These are phyloP conservation scores for Keiferia lycopersicella DNA, from an alignment of 2,888 invertebrate genomes.

Conservation along the genomic window DNA sequence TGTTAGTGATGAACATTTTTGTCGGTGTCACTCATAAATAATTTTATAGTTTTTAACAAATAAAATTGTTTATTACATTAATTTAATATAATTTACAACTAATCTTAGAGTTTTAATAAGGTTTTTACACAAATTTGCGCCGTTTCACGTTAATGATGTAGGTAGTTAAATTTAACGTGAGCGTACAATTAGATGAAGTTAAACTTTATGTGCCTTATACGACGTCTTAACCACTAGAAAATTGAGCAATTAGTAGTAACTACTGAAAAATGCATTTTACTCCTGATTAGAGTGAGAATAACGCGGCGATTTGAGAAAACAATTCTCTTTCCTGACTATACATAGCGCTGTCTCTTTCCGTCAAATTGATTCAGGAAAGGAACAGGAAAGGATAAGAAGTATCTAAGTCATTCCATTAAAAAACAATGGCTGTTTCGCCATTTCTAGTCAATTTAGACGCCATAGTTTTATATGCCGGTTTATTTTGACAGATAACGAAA, in stretches of 20 bases:
- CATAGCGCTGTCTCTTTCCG: no score
- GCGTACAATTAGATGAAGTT: constrained; percentile 3
- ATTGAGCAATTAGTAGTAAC: neutral
- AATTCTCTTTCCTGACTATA: no score
- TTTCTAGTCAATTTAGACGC: no score
- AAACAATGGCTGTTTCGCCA: no score
- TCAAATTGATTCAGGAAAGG: no score
- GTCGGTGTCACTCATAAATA: neutral
- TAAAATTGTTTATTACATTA: constrained; percentile 1
- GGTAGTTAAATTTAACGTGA: neutral
- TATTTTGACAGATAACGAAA: no score
- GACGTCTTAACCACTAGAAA: neutral
- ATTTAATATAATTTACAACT: neutral
- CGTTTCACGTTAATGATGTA: neutral
- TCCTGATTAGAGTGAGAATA: neutral
- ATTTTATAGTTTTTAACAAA: neutral
- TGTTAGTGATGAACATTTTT: neutral
- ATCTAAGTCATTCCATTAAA: no score
- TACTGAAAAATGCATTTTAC: neutral
- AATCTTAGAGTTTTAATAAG: neutral
- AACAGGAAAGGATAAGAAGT: no score
- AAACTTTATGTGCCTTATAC: neutral
- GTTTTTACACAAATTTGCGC: neutral
- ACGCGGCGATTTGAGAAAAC: no score
- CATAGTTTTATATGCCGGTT: no score